Percentiles rank a stretch among this genome's conserved stretches.
Conservation (phyloP, 2,113 vertebrate genomes). For the Myodes glareolus region DNA sequence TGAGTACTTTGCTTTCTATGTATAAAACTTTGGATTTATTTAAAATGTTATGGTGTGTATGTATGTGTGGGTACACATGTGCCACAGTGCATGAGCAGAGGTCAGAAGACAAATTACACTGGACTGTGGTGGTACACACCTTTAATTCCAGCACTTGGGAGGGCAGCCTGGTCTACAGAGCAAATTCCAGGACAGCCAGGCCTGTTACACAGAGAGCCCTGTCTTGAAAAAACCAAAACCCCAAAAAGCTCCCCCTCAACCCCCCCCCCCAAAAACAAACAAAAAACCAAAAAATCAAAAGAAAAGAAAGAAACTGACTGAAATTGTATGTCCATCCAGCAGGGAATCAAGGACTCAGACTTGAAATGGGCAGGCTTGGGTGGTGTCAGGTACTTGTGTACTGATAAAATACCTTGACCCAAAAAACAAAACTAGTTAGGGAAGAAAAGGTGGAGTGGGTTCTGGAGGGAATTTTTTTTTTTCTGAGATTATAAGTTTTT, state of each 20-base stretch:
- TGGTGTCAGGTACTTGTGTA: not conserved
- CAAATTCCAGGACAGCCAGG: no score
- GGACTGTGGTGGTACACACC: no score
- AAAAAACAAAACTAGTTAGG: not conserved
- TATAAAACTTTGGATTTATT: constrained; percentile 26
- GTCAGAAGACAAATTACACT: not conserved
- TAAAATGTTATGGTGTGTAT: not conserved
- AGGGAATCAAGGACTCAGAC: not conserved
- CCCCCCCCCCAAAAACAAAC: no score
- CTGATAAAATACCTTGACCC: not conserved
- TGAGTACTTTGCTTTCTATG: not conserved
- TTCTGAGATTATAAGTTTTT: no score
- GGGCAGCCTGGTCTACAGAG: no score
- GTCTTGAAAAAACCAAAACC: no score
- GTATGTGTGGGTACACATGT: not conserved
- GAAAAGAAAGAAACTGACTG: not conserved
- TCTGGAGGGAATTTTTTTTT: not conserved
- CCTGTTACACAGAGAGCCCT: no score
- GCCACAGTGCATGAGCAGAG: not conserved
- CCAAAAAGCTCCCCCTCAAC: no score
- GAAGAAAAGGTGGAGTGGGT: not conserved
- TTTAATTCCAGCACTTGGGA: no score
- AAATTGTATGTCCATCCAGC: not conserved
- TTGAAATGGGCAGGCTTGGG: not conserved
- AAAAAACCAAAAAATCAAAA: no score